phyloP scores from a whole-genome alignment of 2,797 vertebrate species.

The Micropoecilia bifurca region DNA sequence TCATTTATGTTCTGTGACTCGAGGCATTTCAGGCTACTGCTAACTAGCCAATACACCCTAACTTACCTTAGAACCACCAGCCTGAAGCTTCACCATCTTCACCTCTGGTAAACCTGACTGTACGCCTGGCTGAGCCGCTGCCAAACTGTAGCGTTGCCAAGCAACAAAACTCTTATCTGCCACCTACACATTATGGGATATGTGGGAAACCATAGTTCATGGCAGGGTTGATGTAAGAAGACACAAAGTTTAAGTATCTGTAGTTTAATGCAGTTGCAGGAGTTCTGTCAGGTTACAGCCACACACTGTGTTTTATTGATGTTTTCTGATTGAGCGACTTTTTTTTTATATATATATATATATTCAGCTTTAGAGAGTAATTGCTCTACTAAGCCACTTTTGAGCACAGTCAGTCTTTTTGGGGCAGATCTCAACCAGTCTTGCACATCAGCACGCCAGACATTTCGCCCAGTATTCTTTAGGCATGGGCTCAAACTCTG shows the following conservation, averaged over 20 bases:
- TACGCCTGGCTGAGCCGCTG: slow-evolving; percentile 41
- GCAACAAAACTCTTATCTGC: slow-evolving; percentile 70
- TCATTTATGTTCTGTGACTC: too few species aligned
- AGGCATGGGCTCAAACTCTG: background rate
- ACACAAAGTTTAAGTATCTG: slow-evolving; percentile 33
- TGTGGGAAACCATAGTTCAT: slow-evolving; percentile 53
- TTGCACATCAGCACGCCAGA: background rate
- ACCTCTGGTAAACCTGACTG: slow-evolving; percentile 37
- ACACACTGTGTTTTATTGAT: background rate
- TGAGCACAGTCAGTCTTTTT: background rate
- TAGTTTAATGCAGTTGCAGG: background rate
- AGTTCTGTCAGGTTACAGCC: background rate
- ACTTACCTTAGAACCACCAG: too few species aligned
- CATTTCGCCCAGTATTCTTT: background rate
- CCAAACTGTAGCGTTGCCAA: slow-evolving; percentile 69
- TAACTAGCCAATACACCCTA: too few species aligned
- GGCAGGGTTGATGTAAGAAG: slow-evolving; percentile 43
- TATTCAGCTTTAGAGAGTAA: background rate
- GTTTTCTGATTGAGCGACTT: background rate
- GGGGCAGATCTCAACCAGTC: background rate
- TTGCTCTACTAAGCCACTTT: background rate
- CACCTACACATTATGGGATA: slow-evolving; percentile 76
- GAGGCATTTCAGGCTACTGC: too few species aligned
- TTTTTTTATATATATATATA: background rate
- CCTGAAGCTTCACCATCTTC: too few species aligned